Evolutionary conservation across 92 coral and sea anemone genomes (phyloP), one percentile per base, ranked within the genome.

Genomic region (Epizoanthus rinbou): DNA sequence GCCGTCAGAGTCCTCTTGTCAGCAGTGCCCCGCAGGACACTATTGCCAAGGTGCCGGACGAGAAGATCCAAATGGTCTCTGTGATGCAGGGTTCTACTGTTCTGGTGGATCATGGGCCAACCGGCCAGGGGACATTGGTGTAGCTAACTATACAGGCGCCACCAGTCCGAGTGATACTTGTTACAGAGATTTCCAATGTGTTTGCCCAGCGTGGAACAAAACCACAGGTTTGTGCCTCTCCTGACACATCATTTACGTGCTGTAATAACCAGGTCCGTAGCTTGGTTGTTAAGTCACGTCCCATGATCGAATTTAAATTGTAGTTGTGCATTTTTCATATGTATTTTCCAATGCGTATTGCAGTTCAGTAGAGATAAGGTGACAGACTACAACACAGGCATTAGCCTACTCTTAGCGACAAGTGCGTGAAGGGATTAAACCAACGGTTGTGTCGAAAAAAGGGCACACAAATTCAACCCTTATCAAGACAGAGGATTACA

Each of bases 181-280:
- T 82, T 96, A 96, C 74, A 90, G 70, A 80, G 75, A 60, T 47
- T 93, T 93, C 71, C 93, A 96, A 73, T 96, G 99, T 88, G 95
- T 96, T 22, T 96, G 99, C 75, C 98, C 99, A 23, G 99, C 98
- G 21, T 88, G 95, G 87, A 96, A 96, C 87, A 92, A 92, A 79
- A 94, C 99, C n/a, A 96, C 99, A 92, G 99, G 99, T 96, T 53
- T 7, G 75, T 28, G 17, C 15, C n/a, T 58, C 15, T 14, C 53
- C n/a, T 39, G 37, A 8, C 5, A 23, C 39, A 75, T 9, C 22
- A 21, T 23, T 33, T 39, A 25, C n/a, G 13, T 35, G 66, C 6
- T 6, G 54, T 50, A 13, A 50, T 50, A 11, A 50, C 16, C 54
- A 50, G 53, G 11, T 10, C 53, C 53, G 53, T 47, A 47, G 47